These are phyloP conservation scores for Scartelaos histophorus DNA, from an alignment of 2,113 vertebrate genomes.

Conservation along the genomic window DNA sequence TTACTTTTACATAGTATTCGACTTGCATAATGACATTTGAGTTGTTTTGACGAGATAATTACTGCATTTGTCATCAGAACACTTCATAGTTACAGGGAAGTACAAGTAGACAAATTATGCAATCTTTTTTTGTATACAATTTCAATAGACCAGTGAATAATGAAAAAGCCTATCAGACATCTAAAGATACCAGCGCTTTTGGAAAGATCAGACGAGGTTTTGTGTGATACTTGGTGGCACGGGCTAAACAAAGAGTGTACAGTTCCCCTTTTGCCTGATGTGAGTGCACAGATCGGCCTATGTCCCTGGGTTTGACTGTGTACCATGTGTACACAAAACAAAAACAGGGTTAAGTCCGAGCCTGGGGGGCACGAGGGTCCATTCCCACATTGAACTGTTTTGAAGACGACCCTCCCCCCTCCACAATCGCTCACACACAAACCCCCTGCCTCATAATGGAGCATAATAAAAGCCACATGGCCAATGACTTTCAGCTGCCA, in stretches of 20 bases:
- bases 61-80: too few relatives aligned
- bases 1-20: too few relatives aligned
- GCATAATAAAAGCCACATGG: constrained; percentile 77
- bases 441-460: constrained; percentile 56
- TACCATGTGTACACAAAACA: constrained; percentile 8
- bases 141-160: not conserved
- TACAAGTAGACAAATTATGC: not conserved
- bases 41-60: too few relatives aligned
- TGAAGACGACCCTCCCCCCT: constrained; percentile 54
- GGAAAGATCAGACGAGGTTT: constrained; percentile 9
- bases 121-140: not conserved
- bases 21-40: too few relatives aligned
- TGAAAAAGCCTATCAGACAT: not conserved
- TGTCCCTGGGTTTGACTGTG: constrained; percentile 17
- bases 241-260: constrained; percentile 40
- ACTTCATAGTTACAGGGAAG: not conserved
- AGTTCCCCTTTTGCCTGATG: constrained; percentile 14
- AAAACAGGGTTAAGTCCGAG: constrained; percentile 39
- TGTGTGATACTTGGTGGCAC: constrained; percentile 10
- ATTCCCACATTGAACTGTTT: constrained; percentile 58
- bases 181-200: not conserved
- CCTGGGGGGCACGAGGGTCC: constrained; percentile 37
- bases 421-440: constrained; percentile 31
- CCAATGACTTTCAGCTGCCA: constrained; percentile 72
- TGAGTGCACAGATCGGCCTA: constrained; percentile 20